A percentile compares a stretch with the other conserved stretches of the same genome.
phyloP scores from a whole-genome alignment of 2,113 vertebrate genomes.

The Solea solea region DNA sequence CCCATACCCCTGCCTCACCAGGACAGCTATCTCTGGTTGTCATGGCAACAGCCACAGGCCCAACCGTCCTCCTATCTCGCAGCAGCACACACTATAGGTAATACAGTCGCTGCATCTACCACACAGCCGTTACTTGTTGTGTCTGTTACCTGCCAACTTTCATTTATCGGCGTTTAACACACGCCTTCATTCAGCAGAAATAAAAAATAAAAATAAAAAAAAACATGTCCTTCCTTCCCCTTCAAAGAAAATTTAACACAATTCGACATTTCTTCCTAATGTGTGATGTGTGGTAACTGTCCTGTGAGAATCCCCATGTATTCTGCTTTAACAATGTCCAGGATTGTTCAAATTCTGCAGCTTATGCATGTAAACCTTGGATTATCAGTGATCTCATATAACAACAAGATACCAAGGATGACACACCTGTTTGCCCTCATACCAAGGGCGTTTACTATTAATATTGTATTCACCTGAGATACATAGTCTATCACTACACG shows the following conservation, averaged over 20 bases:
- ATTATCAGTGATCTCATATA: not conserved
- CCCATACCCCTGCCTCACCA: constrained; percentile 29
- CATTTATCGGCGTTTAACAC: constrained; percentile 19
- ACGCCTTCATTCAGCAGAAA: constrained; percentile 5
- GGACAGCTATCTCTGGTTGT: constrained; percentile 71
- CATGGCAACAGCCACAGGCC: constrained; percentile 79
- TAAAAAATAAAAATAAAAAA: not conserved
- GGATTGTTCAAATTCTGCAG: not conserved
- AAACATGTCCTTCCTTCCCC: no score
- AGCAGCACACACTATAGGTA: constrained; percentile 52
- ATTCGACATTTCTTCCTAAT: not conserved
- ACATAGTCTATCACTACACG: no score
- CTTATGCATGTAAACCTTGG: constrained; percentile 1
- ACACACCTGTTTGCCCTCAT: no score
- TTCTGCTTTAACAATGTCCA: not conserved
- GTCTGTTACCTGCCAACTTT: constrained; percentile 39
- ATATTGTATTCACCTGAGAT: no score
- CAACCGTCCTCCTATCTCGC: constrained; percentile 65
- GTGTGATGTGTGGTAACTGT: not conserved
- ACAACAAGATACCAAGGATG: no score
- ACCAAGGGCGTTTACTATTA: no score
- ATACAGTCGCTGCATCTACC: constrained; percentile 44
- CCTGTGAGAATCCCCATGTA: not conserved
- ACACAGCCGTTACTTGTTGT: constrained; percentile 34
- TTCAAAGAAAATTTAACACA: not conserved